phyloP scores from a whole-genome alignment of 2,113 vertebrate genomes.

The Lamprotornis superbus region DNA sequence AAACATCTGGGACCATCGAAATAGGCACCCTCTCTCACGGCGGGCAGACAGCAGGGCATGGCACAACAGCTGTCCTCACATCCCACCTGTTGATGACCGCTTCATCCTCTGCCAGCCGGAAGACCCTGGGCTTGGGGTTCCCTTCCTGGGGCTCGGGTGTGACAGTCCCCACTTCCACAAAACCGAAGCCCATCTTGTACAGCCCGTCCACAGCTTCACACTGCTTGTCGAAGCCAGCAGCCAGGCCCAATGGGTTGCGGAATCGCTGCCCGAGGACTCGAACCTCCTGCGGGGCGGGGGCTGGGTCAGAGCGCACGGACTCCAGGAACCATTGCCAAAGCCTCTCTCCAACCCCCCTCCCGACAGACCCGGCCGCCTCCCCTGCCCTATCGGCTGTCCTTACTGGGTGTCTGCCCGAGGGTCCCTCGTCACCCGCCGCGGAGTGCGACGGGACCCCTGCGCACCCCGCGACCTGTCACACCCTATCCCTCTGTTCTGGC shows the following conservation, averaged over 20 bases:
- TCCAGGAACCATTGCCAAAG: neutral
- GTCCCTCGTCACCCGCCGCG: accelerated
- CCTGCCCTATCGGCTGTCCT: too few relatives aligned
- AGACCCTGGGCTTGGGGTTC: conserved; percentile 90
- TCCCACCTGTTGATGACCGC: conserved; percentile 92
- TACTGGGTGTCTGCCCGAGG: too few relatives aligned
- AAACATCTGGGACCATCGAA: too few relatives aligned
- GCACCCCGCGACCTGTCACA: too few relatives aligned
- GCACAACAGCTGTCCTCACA: neutral
- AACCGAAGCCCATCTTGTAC: conserved; percentile 91
- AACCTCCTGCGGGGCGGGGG: conserved; percentile 76
- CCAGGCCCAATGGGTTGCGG: conserved; percentile 89
- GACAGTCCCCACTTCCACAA: conserved; percentile 93
- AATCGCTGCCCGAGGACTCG: conserved; percentile 84
- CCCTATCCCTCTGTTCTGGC: neutral
- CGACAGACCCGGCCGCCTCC: neutral
- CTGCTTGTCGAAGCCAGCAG: conserved; percentile 95
- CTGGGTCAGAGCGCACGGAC: neutral
- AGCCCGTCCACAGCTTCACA: conserved; percentile 91
- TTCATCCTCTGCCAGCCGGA: conserved; percentile 83
- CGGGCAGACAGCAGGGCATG: accelerated
- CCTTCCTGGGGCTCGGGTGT: conserved; percentile 92
- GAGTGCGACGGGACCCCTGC: too few relatives aligned
- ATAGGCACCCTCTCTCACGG: accelerated
- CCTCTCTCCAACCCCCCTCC: neutral